Evolutionary conservation across 2,797 vertebrate genomes (phyloP), one percentile per base, ranked within the genome.

Genomic region (Cynodonichthys magdalenae): DNA sequence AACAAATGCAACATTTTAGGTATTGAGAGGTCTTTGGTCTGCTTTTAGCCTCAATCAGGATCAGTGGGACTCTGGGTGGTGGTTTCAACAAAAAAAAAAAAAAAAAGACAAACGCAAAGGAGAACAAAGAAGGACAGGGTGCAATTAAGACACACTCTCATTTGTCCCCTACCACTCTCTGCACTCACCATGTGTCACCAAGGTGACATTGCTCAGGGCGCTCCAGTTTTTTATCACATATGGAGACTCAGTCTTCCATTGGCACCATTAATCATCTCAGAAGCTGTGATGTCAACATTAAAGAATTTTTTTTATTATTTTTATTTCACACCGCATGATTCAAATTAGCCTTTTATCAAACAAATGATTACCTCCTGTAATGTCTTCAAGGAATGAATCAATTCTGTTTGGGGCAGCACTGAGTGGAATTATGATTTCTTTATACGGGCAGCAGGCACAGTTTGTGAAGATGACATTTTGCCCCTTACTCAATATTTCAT

Each of bases 121-220:
- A 74, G 82, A 90, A 83, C 76, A 81, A 79, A 80, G 75, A 79
- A 82, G 80, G 84, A 87, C 82, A 74, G 57, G 79, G 75, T 68
- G 84, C 90, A 91, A 90, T 91, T 89, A 92, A 90, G 87, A 85
- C 80, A 70, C 75, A 64, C 65, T 74, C 50, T 60, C 12, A 15
- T 69, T 72, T 71, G 70, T 82, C 81, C 78, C 67, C 70, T 62
- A 60, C 81, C 80, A 70, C 69, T 82, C 84, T 79, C 68, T 71
- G 75, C n/a, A 24, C 79, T 82, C 80, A 66, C 68, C 53, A 10
- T 47, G 82, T 88, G 83, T 90, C 90, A 89, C 82, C 88, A 91
- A 90, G 89, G 89, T 91, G 91, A 92, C 91, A 89, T 92, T 92
- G 90, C 88, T 89, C 72, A 63, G 63, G 87, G 87, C 84, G 31